A percentile compares a stretch with the other conserved stretches of the same genome.
Evolutionary conservation across 2,113 vertebrate species (phyloP).

Genomic region (Caretta caretta): DNA sequence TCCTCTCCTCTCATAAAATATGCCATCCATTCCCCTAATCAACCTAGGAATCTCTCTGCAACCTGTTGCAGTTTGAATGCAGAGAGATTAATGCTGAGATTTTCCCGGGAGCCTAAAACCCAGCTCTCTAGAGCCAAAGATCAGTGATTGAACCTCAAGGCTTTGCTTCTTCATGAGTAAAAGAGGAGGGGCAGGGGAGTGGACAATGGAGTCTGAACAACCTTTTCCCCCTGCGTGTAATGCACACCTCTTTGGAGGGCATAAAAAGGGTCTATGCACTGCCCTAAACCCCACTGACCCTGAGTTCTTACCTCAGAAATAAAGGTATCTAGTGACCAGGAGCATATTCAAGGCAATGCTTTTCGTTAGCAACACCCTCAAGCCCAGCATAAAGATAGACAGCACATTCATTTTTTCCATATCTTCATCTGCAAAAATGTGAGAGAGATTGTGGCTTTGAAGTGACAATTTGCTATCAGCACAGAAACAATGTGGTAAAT

Average conservation of each 20-base stretch:
- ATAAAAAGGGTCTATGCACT: background rate
- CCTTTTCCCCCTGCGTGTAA: background rate
- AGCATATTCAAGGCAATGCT: conserved; percentile 80
- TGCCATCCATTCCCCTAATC: too few species aligned
- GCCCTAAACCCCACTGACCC: background rate
- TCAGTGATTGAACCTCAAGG: background rate
- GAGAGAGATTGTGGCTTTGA: background rate
- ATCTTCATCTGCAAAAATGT: background rate
- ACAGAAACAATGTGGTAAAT: background rate
- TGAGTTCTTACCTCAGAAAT: background rate
- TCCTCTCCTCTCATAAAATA: background rate
- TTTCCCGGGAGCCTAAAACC: too few species aligned
- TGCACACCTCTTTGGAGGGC: background rate
- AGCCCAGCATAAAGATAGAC: conserved; percentile 62
- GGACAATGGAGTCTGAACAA: background rate
- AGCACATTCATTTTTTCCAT: conserved; percentile 58
- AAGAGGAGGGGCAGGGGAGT: background rate
- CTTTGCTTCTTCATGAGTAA: background rate
- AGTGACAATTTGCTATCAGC: background rate
- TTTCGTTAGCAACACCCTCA: conserved; percentile 80
- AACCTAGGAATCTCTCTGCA: too few species aligned
- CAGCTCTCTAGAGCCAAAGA: background rate
- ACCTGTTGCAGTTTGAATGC: too few species aligned
- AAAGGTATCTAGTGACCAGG: conserved; percentile 51
- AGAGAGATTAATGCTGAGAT: too few species aligned